Evolutionary conservation across 2,888 invertebrate genomes (phyloP).

Genomic region (Hypena proboscidalis): DNA sequence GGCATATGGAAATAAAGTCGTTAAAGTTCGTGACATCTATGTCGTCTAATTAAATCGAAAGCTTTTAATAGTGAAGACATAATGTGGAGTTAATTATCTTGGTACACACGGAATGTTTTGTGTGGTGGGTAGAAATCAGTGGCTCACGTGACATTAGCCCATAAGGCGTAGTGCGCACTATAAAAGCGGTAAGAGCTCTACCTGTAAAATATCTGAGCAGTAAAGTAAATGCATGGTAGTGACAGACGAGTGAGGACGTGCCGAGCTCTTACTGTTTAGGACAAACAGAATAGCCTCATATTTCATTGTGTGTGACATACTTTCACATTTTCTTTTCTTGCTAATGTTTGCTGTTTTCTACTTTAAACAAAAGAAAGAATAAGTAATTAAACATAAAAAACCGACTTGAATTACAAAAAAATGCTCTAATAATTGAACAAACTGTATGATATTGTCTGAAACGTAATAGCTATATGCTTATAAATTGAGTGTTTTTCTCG

Average conservation of each 20-base stretch:
- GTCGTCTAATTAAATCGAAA: slow-evolving; percentile 12
- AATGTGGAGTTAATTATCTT: slow-evolving; percentile 5
- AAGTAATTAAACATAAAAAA: too few relatives aligned
- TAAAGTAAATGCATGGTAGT: slow-evolving; percentile 82
- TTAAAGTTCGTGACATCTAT: slow-evolving; percentile 13
- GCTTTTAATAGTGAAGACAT: slow-evolving; percentile 1
- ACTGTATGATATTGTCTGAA: too few relatives aligned
- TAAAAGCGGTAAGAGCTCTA: slow-evolving; percentile 82
- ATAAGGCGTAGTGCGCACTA: slow-evolving; percentile 79
- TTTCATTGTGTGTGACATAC: slow-evolving; percentile 43
- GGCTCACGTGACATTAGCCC: slow-evolving; percentile 79
- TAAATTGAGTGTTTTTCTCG: too few relatives aligned
- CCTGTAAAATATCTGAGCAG: slow-evolving; percentile 83
- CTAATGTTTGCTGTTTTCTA: slow-evolving; percentile 1
- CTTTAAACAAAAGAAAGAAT: not conserved
- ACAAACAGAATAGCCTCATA: slow-evolving; percentile 45
- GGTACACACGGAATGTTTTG: slow-evolving; percentile 24
- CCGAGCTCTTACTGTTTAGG: slow-evolving; percentile 51
- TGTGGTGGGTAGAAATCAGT: slow-evolving; percentile 54
- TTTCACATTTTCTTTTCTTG: slow-evolving; percentile 31
- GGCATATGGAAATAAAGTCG: slow-evolving; percentile 19
- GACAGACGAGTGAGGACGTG: slow-evolving; percentile 73
- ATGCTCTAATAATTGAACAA: too few relatives aligned
- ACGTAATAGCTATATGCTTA: too few relatives aligned
- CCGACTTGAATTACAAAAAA: too few relatives aligned